Evolutionary conservation across 2,888 invertebrate genomes (phyloP).

Genomic region (Caenorhabditis sp.): DNA sequence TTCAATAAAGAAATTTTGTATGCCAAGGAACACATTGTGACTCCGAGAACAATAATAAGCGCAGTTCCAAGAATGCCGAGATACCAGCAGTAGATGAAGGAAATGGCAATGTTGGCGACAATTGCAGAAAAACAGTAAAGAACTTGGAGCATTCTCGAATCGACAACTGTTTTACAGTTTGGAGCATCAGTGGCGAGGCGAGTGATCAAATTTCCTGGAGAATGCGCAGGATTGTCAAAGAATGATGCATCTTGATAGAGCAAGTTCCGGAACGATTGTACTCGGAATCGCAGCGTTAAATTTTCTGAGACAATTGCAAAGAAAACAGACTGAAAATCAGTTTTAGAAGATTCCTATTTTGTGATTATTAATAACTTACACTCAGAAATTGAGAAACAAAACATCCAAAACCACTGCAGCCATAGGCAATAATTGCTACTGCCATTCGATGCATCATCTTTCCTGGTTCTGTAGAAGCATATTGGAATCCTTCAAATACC

Average conservation of each 20-base stretch:
- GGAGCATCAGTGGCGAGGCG: constrained; percentile 84
- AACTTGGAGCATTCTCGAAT: constrained; percentile 83
- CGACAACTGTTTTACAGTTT: constrained; percentile 83
- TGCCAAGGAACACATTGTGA: constrained; percentile 83
- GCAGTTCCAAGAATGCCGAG: constrained; percentile 50
- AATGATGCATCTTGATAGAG: constrained; percentile 84
- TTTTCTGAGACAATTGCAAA: constrained; percentile 69
- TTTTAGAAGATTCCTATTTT: neutral
- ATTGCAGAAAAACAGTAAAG: constrained; percentile 83
- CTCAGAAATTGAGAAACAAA: constrained; percentile 50
- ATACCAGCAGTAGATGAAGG: constrained; percentile 84
- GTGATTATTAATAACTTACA: constrained; percentile 37
- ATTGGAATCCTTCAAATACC: constrained; percentile 52
- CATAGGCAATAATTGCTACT: constrained; percentile 30
- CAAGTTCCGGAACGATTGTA: constrained; percentile 75
- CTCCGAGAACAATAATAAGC: constrained; percentile 81
- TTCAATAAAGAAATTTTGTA: constrained; percentile 83
- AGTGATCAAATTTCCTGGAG: constrained; percentile 83
- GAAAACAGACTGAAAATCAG: constrained; percentile 52
- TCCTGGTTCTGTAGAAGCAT: constrained; percentile 14
- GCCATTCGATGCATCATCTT: constrained; percentile 52
- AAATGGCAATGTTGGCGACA: constrained; percentile 83
- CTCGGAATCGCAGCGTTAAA: constrained; percentile 69
- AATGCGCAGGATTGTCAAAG: constrained; percentile 84
- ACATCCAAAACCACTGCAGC: constrained; percentile 43